Evolutionary conservation across 1,140 invertebrate species (phyloP).

Genomic region (Drosophila bifasciata): DNA sequence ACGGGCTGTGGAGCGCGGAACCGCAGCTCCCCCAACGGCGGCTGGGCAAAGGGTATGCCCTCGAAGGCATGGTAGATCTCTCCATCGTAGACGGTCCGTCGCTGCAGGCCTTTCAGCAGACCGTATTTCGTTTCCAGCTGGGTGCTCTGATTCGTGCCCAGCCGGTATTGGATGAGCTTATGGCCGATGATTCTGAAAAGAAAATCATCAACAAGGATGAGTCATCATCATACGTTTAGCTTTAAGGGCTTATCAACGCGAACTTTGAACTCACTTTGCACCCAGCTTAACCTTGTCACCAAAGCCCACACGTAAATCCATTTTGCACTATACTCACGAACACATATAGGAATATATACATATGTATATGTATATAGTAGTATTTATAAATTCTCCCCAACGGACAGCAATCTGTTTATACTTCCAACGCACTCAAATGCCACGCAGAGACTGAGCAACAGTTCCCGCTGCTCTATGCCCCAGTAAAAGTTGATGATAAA

Average conservation of each 20-base stretch:
- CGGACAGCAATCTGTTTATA: conserved; percentile 29
- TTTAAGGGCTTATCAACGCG: no score
- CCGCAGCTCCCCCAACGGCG: conserved; percentile 87
- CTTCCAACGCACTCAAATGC: conserved; percentile 60
- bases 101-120: conserved; percentile 59
- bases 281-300: conserved; percentile 57
- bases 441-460: conserved; percentile 56
- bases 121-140: conserved; percentile 57
- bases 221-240: conserved; percentile 18
- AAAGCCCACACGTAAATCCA: conserved; percentile 61
- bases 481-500: conserved; percentile 41
- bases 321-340: conserved; percentile 6
- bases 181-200: conserved; percentile 52
- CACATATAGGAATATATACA: conserved; percentile 21
- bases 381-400: conserved; percentile 18
- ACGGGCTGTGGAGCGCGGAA: conserved; percentile 86
- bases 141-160: conserved; percentile 53
- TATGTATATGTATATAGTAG: conserved; percentile 5
- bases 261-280: conserved; percentile 53
- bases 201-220: conserved; percentile 10
- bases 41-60: conserved; percentile 88
- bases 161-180: conserved; percentile 59
- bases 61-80: conserved; percentile 80
- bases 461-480: conserved; percentile 38
- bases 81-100: conserved; percentile 65